Conservation (phyloP, 2,113 vertebrate genomes). For the Entelurus aequoreus region DNA sequence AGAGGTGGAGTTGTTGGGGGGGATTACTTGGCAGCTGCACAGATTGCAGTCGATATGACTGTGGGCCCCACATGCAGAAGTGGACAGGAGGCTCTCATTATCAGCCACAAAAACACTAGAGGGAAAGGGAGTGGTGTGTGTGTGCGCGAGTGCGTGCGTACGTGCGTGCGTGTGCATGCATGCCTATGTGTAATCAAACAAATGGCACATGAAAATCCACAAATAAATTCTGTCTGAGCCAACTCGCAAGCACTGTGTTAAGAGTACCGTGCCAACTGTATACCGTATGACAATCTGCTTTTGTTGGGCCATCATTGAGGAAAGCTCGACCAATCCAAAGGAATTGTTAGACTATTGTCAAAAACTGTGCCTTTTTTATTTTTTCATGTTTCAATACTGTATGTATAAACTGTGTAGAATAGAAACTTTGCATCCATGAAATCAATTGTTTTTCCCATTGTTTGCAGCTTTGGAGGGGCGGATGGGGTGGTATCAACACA, state of each 20-base stretch:
- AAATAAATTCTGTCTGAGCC: conserved; percentile 15
- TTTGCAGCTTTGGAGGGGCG: no score
- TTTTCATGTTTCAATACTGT: no score
- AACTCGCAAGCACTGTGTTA: conserved; percentile 17
- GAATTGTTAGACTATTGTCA: no score
- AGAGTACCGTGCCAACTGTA: no score
- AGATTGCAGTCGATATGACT: conserved; percentile 33
- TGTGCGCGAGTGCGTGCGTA: not conserved
- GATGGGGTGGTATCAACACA: no score
- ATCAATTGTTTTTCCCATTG: no score
- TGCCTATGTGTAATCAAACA: conserved; percentile 20
- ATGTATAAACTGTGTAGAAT: no score
- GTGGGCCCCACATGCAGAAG: conserved; percentile 53
- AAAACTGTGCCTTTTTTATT: no score
- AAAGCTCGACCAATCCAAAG: no score
- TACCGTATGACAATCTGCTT: no score
- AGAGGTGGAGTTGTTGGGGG: conserved; percentile 22
- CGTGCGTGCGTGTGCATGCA: conserved; percentile 1
- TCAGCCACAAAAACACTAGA: conserved; percentile 21
- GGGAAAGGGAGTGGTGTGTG: conserved; percentile 5
- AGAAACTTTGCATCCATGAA: no score
- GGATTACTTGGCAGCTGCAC: conserved; percentile 50
- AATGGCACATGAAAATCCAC: conserved; percentile 8
- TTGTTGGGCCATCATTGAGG: no score
- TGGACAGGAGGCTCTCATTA: conserved; percentile 44